These are phyloP conservation scores for Cebuella pygmaea DNA, from an alignment of 2,797 vertebrate genomes.

Conservation along the genomic window DNA sequence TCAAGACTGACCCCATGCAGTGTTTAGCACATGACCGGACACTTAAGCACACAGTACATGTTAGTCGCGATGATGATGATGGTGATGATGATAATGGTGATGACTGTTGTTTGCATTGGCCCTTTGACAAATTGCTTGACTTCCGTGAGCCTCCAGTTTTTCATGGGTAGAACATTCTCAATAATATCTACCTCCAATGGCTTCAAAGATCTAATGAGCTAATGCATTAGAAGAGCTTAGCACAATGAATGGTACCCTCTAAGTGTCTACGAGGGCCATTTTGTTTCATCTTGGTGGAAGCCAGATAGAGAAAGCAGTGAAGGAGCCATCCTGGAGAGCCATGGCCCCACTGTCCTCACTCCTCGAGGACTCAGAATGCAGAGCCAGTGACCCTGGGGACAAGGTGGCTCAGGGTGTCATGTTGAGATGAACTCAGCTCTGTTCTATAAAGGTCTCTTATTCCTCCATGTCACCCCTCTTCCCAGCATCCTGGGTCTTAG, in stretches of 20 bases:
- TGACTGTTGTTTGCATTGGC: background rate
- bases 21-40: background rate
- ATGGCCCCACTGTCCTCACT: background rate
- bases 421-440: background rate
- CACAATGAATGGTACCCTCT: background rate
- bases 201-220: background rate
- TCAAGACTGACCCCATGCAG: background rate
- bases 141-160: background rate
- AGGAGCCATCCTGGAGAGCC: background rate
- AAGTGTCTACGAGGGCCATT: background rate
- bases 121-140: background rate
- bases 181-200: background rate
- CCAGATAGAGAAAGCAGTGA: background rate
- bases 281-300: background rate
- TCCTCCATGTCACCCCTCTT: background rate
- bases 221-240: background rate
- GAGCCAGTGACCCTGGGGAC: background rate
- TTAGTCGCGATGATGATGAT: fast-evolving
- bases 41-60: no score
- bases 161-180: background rate
- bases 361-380: background rate
- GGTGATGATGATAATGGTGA: background rate
- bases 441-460: background rate
- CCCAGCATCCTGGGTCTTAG: background rate
- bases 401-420: background rate